Conservation (phyloP, 2,888 invertebrate genomes). For the Catocala fraxini region DNA sequence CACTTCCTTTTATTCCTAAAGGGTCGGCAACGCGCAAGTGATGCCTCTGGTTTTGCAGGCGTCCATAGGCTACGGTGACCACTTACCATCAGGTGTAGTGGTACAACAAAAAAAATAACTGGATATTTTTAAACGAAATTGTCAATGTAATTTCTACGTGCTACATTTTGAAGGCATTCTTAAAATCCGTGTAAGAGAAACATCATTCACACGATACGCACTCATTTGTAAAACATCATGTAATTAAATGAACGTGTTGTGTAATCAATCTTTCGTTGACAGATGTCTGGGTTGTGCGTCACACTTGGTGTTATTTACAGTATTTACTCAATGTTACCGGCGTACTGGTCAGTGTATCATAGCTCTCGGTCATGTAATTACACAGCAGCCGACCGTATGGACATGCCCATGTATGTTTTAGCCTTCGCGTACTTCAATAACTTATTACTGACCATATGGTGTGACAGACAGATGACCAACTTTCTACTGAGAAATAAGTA, state of each 20-base stretch:
- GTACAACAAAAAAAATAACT: no score
- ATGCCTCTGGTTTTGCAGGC: no score
- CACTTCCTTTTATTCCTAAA: no score
- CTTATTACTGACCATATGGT: slow-evolving; percentile 57
- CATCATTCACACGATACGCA: slow-evolving; percentile 3
- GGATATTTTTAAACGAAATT: no score
- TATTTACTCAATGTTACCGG: slow-evolving; percentile 19
- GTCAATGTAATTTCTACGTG: no score
- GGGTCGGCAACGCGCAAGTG: no score
- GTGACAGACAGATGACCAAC: slow-evolving; percentile 52
- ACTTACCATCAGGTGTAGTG: no score
- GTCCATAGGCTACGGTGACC: no score
- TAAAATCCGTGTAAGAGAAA: no score
- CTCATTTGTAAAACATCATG: slow-evolving; percentile 10
- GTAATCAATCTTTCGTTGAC: slow-evolving; percentile 32
- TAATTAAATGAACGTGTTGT: slow-evolving; percentile 30
- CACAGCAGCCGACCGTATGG: slow-evolving; percentile 36
- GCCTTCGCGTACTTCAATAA: slow-evolving; percentile 46
- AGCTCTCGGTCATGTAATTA: slow-evolving; percentile 41
- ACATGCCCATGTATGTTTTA: slow-evolving; percentile 47
- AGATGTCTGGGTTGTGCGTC: slow-evolving; percentile 31
- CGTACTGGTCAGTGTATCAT: slow-evolving; percentile 29
- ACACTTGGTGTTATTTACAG: slow-evolving; percentile 27
- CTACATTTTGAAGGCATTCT: no score
- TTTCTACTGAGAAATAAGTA: slow-evolving; percentile 49